Percentiles rank a stretch among this genome's conserved stretches.
These are phyloP conservation scores for Oxytorus armatus DNA, from an alignment of 2,888 invertebrate genomes.

Conservation along the genomic window DNA sequence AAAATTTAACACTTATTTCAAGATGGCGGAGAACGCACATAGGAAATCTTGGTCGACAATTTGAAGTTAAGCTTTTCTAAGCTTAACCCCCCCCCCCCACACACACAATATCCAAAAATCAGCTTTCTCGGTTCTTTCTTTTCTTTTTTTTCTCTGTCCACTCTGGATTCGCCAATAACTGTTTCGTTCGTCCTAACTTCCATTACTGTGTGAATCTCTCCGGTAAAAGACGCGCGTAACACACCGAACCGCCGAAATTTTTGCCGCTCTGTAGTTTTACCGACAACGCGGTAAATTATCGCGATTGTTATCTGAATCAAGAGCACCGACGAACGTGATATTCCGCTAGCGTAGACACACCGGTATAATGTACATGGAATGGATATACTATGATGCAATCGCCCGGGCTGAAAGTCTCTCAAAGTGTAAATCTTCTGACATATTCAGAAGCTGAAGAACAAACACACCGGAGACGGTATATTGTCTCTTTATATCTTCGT, in stretches of 20 bases:
- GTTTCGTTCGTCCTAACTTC: not conserved
- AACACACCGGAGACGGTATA: slow-evolving; percentile 1
- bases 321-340: slow-evolving; percentile 27
- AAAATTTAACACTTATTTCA: too few species aligned
- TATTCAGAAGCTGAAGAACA: slow-evolving; percentile 49
- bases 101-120: too few species aligned
- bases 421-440: slow-evolving; percentile 33
- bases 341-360: not conserved
- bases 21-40: too few species aligned
- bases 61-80: too few species aligned
- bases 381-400: slow-evolving; percentile 7
- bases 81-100: too few species aligned
- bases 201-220: not conserved
- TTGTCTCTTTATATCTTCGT: not conserved
- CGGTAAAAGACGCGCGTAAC: not conserved
- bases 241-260: slow-evolving; percentile 3
- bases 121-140: too few species aligned
- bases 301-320: slow-evolving; percentile 52
- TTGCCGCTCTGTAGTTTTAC: slow-evolving; percentile 19
- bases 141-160: too few species aligned
- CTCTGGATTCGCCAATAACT: too few species aligned
- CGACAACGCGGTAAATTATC: slow-evolving; percentile 36
- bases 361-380: not conserved
- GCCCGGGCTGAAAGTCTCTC: slow-evolving; percentile 21
- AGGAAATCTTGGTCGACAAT: too few species aligned